Conservation (phyloP, 1,140 invertebrate species). For the Trypoxylus dichotomus region DNA sequence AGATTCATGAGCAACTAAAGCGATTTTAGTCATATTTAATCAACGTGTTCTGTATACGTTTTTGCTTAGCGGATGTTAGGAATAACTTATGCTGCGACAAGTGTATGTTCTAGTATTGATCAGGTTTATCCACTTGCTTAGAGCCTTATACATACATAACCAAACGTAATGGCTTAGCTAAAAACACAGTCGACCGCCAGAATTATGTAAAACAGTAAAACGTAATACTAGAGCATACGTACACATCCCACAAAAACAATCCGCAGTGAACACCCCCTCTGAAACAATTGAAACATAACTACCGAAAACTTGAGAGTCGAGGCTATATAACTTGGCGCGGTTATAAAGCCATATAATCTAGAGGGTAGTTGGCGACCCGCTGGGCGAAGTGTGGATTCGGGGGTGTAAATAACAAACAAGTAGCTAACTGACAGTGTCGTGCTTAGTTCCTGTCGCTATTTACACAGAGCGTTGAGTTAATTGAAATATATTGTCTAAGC, state of each 20-base stretch:
- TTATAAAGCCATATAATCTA: slow-evolving; percentile 41
- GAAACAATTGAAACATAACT: slow-evolving; percentile 36
- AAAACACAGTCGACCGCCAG: not conserved
- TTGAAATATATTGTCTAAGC: slow-evolving; percentile 51
- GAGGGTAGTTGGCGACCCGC: slow-evolving; percentile 39
- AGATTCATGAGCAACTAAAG: too few relatives aligned
- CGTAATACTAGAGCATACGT: not conserved
- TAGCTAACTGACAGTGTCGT: slow-evolving; percentile 49
- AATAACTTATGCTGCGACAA: too few relatives aligned
- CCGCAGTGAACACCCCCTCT: slow-evolving; percentile 11
- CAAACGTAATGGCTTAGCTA: not conserved
- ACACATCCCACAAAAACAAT: slow-evolving; percentile 28
- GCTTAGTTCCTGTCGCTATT: slow-evolving; percentile 38
- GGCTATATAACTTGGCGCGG: slow-evolving; percentile 33
- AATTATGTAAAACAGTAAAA: slow-evolving; percentile 26
- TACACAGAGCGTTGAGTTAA: slow-evolving; percentile 45
- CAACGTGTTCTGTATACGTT: too few relatives aligned
- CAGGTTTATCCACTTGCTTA: too few relatives aligned
- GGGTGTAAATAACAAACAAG: slow-evolving; percentile 52
- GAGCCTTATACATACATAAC: not conserved
- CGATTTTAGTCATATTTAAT: too few relatives aligned
- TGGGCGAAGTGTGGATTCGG: slow-evolving; percentile 33
- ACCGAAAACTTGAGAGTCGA: slow-evolving; percentile 31
- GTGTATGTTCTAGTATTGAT: too few relatives aligned
- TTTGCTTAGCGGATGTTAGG: too few relatives aligned